Evolutionary conservation across 2,888 invertebrate species (phyloP).

Genomic region (Drosophila phalerata): DNA sequence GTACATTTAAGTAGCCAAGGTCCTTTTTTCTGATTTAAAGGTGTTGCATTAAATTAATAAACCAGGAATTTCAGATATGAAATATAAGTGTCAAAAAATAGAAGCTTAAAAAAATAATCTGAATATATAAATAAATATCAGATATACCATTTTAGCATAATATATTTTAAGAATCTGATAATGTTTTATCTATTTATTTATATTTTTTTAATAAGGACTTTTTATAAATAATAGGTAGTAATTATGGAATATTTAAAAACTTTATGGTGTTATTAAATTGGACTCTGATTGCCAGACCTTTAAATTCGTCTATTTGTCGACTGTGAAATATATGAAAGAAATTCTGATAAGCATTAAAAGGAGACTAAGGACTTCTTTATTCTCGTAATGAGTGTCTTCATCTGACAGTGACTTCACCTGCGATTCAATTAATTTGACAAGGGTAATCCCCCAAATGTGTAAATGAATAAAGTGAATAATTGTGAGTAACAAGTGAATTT

Average conservation of each 20-base stretch:
- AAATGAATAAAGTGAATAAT: slow-evolving; percentile 41
- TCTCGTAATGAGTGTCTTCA: not conserved
- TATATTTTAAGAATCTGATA: no score
- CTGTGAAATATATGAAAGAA: not conserved
- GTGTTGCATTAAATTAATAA: not conserved
- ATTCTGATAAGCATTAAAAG: not conserved
- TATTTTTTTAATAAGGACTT: no score
- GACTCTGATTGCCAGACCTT: no score
- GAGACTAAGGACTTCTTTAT: not conserved
- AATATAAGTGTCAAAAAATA: not conserved
- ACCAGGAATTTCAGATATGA: not conserved
- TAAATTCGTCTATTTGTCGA: no score
- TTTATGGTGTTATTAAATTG: no score
- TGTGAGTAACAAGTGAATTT: slow-evolving; percentile 48
- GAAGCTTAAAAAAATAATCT: no score
- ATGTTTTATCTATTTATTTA: no score
- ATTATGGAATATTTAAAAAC: no score
- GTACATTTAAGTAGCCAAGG: slow-evolving; percentile 20
- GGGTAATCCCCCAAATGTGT: slow-evolving; percentile 43
- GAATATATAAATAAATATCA: no score
- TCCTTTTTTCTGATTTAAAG: slow-evolving; percentile 20
- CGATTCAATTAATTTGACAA: slow-evolving; percentile 63
- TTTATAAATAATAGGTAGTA: no score
- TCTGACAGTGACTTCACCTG: slow-evolving; percentile 22
- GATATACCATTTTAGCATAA: no score